phyloP scores from a whole-genome alignment of 1,140 invertebrate genomes.

The Chironomus tepperi region DNA sequence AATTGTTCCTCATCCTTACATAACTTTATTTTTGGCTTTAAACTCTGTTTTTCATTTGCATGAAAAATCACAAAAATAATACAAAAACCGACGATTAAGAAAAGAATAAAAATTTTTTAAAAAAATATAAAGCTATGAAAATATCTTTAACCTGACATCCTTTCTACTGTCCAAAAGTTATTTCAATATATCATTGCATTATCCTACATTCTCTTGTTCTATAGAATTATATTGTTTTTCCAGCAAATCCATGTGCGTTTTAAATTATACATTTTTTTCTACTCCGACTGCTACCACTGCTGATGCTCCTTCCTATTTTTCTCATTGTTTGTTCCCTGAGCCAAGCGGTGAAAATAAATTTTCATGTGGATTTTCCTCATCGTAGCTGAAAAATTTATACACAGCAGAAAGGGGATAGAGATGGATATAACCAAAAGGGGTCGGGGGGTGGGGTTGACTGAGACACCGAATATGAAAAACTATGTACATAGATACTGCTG shows the following conservation, averaged over 20 bases:
- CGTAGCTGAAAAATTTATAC: neutral
- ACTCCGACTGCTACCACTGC: neutral
- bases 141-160: slow-evolving; percentile 1
- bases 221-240: slow-evolving; percentile 11
- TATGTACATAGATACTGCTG: neutral
- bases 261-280: neutral
- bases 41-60: too few relatives aligned
- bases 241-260: neutral
- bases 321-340: slow-evolving; percentile 5
- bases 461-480: neutral
- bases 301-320: neutral
- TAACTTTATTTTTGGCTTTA: too few relatives aligned
- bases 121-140: neutral
- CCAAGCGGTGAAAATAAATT: slow-evolving; percentile 12
- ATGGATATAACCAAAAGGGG: neutral
- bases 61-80: too few relatives aligned
- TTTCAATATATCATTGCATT: slow-evolving; percentile 14
- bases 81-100: too few relatives aligned
- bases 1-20: too few relatives aligned
- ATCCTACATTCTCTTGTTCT: slow-evolving; percentile 1
- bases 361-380: slow-evolving; percentile 1
- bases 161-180: neutral
- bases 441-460: neutral
- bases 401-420: neutral
- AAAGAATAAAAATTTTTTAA: too few relatives aligned